Conservation (phyloP, 2,888 invertebrate species). For the Trachelus tabidus region DNA sequence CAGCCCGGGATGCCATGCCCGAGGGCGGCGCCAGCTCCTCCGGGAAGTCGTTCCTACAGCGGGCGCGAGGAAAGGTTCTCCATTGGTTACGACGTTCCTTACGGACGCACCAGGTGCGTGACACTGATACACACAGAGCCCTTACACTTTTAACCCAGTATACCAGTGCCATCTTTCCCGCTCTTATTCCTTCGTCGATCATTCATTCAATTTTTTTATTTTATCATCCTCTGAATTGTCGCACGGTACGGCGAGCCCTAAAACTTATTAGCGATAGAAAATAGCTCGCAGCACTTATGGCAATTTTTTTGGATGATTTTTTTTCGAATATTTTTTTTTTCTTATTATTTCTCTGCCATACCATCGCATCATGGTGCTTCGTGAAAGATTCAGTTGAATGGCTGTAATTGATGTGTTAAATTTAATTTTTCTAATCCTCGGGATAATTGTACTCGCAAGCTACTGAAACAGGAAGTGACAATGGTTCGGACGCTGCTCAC, state of each 20-base stretch:
- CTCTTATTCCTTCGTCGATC: background rate
- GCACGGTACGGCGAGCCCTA: background rate
- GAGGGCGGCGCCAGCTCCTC: conserved; percentile 56
- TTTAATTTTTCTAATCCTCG: background rate
- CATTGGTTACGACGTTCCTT: conserved; percentile 63
- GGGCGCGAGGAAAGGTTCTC: conserved; percentile 66
- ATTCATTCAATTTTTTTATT: background rate
- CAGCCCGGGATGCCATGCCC: conserved; percentile 63
- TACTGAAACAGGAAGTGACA: background rate
- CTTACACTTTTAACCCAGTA: background rate
- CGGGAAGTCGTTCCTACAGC: conserved; percentile 64
- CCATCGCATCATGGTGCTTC: no score
- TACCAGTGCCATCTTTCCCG: background rate
- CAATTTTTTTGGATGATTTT: no score
- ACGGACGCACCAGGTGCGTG: conserved; percentile 47
- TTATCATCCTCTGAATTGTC: background rate
- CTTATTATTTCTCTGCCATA: no score
- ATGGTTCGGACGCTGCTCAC: background rate
- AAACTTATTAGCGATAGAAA: no score
- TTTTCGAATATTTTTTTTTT: background rate
- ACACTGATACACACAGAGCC: background rate
- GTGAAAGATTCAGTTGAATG: background rate
- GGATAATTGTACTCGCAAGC: background rate
- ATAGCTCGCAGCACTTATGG: background rate
- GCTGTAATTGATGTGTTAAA: background rate